Conservation (phyloP, 2,113 vertebrate species). For the Hippocampus guttulatus region DNA sequence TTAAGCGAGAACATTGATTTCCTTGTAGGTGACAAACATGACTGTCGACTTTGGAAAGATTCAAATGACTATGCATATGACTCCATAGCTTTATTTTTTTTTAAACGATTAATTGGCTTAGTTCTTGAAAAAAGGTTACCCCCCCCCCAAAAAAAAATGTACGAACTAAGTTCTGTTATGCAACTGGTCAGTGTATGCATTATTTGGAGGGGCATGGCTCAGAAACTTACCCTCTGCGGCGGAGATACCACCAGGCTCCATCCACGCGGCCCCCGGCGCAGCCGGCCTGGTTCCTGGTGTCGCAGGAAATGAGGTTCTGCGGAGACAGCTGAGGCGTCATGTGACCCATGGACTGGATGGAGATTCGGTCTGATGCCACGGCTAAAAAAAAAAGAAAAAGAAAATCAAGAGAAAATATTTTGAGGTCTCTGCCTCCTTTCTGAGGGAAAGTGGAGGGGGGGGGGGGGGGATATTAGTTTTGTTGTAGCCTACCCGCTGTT, state of each 20-base stretch:
- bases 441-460: too few relatives aligned
- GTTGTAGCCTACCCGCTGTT: conserved; percentile 77
- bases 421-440: neutral
- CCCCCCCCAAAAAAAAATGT: neutral
- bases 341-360: conserved; percentile 98
- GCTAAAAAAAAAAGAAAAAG: conserved; percentile 59
- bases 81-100: neutral
- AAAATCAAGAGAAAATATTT: neutral
- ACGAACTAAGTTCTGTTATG: neutral
- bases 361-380: conserved; percentile 92
- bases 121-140: too few relatives aligned
- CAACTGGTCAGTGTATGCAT: neutral
- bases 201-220: neutral
- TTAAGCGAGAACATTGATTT: too few relatives aligned
- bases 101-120: too few relatives aligned
- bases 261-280: conserved; percentile 86
- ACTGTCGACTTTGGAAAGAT: too few relatives aligned
- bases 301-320: conserved; percentile 92
- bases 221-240: conserved; percentile 79
- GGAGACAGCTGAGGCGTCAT: conserved; percentile 90
- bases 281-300: conserved; percentile 87
- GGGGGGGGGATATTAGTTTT: too few relatives aligned
- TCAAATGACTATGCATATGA: too few relatives aligned
- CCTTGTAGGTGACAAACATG: too few relatives aligned
- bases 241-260: conserved; percentile 93